Evolutionary conservation across 1,140 invertebrate genomes (phyloP).

Genomic region (Zaprionus camerounensis): DNA sequence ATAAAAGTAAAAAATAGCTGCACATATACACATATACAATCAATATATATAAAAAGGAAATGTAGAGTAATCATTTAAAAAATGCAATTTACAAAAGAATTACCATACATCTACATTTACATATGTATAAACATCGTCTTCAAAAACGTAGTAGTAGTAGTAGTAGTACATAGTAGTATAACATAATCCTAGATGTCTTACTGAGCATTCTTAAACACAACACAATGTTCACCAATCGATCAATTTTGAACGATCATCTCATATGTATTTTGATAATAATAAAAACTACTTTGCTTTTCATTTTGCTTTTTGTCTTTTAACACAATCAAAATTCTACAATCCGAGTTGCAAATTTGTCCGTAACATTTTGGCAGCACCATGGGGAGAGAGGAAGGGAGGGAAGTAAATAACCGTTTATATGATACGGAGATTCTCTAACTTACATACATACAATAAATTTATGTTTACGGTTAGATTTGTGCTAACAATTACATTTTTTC

Average conservation of each 20-base stretch:
- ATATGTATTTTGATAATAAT: constrained; percentile 36
- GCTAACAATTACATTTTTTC: constrained; percentile 42
- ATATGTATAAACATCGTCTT: constrained; percentile 39
- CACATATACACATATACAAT: constrained; percentile 54
- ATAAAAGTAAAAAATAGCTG: constrained; percentile 55
- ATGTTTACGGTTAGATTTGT: constrained; percentile 34
- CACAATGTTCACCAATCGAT: constrained; percentile 50
- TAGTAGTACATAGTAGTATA: constrained; percentile 7
- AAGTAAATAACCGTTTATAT: constrained; percentile 19
- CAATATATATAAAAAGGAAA: constrained; percentile 43
- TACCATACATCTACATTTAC: constrained; percentile 39
- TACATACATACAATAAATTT: constrained; percentile 22
- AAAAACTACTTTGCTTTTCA: constrained; percentile 34
- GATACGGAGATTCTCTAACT: constrained; percentile 14
- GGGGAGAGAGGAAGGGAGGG: constrained; percentile 18
- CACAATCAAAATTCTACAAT: constrained; percentile 53
- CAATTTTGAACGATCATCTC: constrained; percentile 23
- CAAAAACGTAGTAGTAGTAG: constrained; percentile 26
- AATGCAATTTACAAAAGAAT: constrained; percentile 66
- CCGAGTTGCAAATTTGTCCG: constrained; percentile 30
- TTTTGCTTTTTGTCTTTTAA: constrained; percentile 23
- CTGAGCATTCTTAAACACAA: constrained; percentile 75
- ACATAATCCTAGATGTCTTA: constrained; percentile 50
- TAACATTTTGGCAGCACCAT: constrained; percentile 62
- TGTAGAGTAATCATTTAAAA: constrained; percentile 59